Base-by-base conservation (phyloP, 2,797 vertebrate genomes). In the Chloroceryle amazona region DNA sequence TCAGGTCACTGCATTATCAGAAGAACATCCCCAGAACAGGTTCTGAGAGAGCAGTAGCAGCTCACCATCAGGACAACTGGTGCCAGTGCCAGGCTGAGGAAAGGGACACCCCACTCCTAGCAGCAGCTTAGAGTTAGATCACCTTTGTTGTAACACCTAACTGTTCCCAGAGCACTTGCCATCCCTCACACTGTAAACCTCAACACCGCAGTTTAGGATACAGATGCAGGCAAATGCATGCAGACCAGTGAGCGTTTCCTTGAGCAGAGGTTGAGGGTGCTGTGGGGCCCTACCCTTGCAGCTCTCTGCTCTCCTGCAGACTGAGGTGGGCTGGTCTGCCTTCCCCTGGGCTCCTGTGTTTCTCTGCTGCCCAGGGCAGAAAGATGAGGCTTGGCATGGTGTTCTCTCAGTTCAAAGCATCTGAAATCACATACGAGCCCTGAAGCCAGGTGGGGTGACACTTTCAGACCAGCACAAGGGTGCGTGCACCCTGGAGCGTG, bases 361-460 rank as follows among this genome's bases (percentile, higher is more conserved):
- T 65, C 25, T 44, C 44, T 58, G 39, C 49, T 68, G 33, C 18
- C 29, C 57, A 55, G 13, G 15, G 62, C 35, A 61, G 28, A 79
- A 46, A 0, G 0, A 44, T 1, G 2, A 4, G 13, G 28, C 7
- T 35, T 9, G 0, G 9, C 10, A 9, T 17, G 57, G 1, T 23
- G 5, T 47, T 66, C 33, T 21, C 33, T 52, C 31, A 23, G 23
- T 57, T 62, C 0, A 1, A 71, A 80, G 58, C 29, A 55, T 10
- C 11, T 33, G 54, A 62, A 84, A 62, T 16, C 1, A 1, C 19
- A 8, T 1, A 6, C 0, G 2, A 75, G 28, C 11, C 62, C 29
- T 55, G 29, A 55, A 35, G 17, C 10, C 58, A 28, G 58, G 47
- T 13, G 31, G 20, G 41, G 26, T 41, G 57, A 80, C n/a, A 25